Percentiles rank a stretch among this genome's conserved stretches.
These are phyloP conservation scores for Junco hyemalis DNA, from an alignment of 2,113 vertebrate species.

Conservation along the genomic window DNA sequence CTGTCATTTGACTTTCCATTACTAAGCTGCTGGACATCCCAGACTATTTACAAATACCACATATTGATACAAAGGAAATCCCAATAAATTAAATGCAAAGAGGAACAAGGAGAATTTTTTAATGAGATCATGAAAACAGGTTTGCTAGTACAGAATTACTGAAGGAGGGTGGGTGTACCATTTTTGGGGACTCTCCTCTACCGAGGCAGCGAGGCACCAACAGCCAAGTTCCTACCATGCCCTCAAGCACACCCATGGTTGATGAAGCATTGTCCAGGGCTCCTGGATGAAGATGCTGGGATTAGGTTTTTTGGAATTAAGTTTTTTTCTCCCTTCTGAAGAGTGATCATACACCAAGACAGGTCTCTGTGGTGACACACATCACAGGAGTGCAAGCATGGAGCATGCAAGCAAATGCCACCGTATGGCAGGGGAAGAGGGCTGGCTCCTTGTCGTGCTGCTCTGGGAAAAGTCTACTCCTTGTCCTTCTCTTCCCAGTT, in stretches of 20 bases:
- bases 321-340: background rate
- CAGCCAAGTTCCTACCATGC: background rate
- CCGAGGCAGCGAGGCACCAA: background rate
- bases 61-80: background rate
- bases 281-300: background rate
- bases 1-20: background rate
- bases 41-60: background rate
- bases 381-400: background rate
- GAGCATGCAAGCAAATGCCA: background rate
- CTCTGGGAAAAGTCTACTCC: background rate
- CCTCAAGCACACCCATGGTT: background rate
- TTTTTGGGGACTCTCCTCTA: background rate
- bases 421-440: background rate
- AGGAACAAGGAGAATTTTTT: background rate
- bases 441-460: background rate
- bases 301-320: background rate
- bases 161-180: background rate
- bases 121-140: background rate
- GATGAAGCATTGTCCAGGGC: background rate
- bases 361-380: background rate
- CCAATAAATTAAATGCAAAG: background rate
- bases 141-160: background rate
- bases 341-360: background rate
- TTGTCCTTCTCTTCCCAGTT: background rate
- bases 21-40: background rate